These are phyloP conservation scores for Chymomyza amoena DNA, from an alignment of 2,888 invertebrate species.

Conservation along the genomic window DNA sequence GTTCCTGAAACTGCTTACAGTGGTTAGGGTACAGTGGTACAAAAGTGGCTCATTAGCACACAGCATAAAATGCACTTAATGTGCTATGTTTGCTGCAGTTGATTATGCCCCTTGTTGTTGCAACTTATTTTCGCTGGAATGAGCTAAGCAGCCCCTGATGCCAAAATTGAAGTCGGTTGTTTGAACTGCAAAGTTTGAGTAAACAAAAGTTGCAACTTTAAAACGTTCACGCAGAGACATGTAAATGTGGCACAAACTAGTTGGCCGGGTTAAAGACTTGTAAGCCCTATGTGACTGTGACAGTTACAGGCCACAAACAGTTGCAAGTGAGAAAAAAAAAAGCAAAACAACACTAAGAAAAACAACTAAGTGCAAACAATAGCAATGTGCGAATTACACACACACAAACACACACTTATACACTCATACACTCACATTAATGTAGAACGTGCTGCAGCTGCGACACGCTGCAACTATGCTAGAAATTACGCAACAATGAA, in stretches of 20 bases:
- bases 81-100: not conserved
- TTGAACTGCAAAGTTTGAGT: not conserved
- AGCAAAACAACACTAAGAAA: not conserved
- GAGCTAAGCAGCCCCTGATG: not conserved
- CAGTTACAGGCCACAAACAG: slow-evolving; percentile 1
- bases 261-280: not conserved
- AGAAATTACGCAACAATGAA: slow-evolving; percentile 1
- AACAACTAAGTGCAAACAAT: slow-evolving; percentile 9
- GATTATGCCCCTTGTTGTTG: not conserved
- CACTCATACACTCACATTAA: not conserved
- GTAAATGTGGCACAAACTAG: not conserved
- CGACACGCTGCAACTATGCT: not conserved
- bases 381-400: not conserved
- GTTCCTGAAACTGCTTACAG: not conserved
- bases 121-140: not conserved
- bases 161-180: not conserved
- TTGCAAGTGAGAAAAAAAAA: not conserved
- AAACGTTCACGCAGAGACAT: too few relatives aligned
- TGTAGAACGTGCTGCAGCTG: not conserved
- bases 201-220: too few relatives aligned
- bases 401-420: slow-evolving; percentile 10
- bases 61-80: not conserved
- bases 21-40: not conserved
- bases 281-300: not conserved
- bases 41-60: slow-evolving; percentile 5